Percentiles rank a stretch among this genome's conserved stretches.
Evolutionary conservation across 2,888 invertebrate genomes (phyloP).

Genomic region (Hirtodrosophila confusa): DNA sequence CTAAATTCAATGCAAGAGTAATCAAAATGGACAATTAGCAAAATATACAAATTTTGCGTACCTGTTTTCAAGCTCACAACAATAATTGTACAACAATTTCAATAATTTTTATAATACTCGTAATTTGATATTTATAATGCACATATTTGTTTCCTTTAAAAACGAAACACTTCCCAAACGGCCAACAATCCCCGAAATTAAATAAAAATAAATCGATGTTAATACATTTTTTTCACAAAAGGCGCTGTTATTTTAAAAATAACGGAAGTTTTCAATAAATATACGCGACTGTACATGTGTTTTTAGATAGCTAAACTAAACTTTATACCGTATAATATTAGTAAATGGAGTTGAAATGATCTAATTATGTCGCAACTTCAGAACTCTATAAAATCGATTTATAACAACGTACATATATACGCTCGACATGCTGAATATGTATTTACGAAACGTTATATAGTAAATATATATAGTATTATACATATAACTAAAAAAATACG

Average conservation of each 20-base stretch:
- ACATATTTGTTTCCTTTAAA: constrained; percentile 33
- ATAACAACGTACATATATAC: constrained; percentile 53
- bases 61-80: constrained; percentile 48
- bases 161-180: constrained; percentile 64
- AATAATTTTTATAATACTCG: constrained; percentile 40
- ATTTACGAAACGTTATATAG: constrained; percentile 47
- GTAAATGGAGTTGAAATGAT: constrained; percentile 51
- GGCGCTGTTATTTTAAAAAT: constrained; percentile 68
- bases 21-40: constrained; percentile 37
- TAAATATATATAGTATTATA: constrained; percentile 25
- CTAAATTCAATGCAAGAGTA: constrained; percentile 35
- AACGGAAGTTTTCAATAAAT: constrained; percentile 60
- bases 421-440: constrained; percentile 77
- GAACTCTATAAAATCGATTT: constrained; percentile 45
- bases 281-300: constrained; percentile 74
- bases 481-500: constrained; percentile 45
- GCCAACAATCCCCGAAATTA: constrained; percentile 54
- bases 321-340: constrained; percentile 76
- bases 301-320: constrained; percentile 77
- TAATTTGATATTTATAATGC: constrained; percentile 37
- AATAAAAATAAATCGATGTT: constrained; percentile 40
- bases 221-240: constrained; percentile 38
- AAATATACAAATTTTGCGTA: constrained; percentile 11
- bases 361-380: constrained; percentile 38
- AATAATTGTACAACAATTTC: constrained; percentile 51